phyloP scores from a whole-genome alignment of 1,140 invertebrate species.

The Aphelenchoides fujianensis region DNA sequence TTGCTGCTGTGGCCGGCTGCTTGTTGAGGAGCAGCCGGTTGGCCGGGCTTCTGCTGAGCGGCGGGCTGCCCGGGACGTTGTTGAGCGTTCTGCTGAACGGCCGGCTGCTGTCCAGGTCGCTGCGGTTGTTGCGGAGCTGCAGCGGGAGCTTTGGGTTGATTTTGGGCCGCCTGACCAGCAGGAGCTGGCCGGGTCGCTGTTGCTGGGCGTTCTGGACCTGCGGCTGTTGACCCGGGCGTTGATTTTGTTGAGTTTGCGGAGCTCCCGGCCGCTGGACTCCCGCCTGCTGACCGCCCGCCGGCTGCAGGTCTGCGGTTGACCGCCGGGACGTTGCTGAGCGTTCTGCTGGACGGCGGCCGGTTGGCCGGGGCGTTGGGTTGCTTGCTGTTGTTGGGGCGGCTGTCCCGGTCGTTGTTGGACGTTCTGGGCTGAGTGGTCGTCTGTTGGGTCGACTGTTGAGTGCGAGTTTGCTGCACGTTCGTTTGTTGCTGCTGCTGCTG shows the following conservation, averaged over 20 bases:
- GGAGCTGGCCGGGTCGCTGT: no score
- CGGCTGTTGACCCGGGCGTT: neutral
- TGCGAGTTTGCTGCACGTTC: neutral
- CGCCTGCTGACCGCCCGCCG: no score
- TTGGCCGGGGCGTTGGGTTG: no score
- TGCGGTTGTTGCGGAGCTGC: conserved; percentile 1
- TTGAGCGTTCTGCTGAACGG: no score
- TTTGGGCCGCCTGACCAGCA: no score
- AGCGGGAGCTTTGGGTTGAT: conserved; percentile 10
- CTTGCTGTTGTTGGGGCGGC: neutral
- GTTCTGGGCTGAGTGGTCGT: neutral
- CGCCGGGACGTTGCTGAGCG: neutral
- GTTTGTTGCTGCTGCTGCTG: neutral
- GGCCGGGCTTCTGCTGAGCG: neutral
- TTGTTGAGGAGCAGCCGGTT: neutral
- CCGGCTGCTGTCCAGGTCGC: conserved; percentile 19
- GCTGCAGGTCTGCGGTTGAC: neutral
- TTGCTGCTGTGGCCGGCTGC: neutral
- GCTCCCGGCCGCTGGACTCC: no score
- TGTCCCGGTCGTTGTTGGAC: conserved; percentile 3
- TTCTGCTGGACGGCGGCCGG: neutral
- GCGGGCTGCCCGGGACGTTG: conserved; percentile 14
- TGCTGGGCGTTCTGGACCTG: neutral
- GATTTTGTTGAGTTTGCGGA: neutral
- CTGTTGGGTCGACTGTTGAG: neutral